Percentiles rank a stretch among this genome's conserved stretches.
Conservation (phyloP, 2,113 vertebrate genomes). For the Microcebus murinus region DNA sequence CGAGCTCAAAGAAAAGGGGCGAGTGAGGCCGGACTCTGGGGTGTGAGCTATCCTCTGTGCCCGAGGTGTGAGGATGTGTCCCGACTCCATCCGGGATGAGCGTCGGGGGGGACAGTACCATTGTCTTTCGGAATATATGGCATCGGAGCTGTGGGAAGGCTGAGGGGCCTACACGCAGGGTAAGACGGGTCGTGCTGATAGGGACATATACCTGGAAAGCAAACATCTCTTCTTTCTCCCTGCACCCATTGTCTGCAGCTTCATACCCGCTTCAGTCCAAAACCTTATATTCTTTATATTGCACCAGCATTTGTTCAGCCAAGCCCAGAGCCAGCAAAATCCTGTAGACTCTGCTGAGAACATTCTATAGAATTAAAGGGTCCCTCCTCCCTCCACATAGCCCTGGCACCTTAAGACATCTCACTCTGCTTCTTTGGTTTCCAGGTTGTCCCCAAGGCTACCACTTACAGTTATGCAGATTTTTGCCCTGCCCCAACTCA, state of each 20-base stretch:
- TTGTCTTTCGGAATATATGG: background rate
- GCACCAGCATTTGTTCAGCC: background rate
- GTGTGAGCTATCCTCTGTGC: background rate
- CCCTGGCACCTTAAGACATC: too few species aligned
- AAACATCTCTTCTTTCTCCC: background rate
- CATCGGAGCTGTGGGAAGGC: background rate
- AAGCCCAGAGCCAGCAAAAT: background rate
- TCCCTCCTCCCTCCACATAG: background rate
- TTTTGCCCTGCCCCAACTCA: fast-evolving
- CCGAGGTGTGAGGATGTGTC: fast-evolving
- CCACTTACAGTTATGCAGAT: fast-evolving
- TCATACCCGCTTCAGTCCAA: background rate
- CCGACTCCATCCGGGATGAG: background rate
- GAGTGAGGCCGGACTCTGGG: background rate
- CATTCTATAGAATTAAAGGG: background rate
- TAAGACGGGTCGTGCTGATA: background rate
- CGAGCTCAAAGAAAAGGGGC: background rate
- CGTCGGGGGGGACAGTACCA: background rate
- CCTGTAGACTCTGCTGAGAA: background rate
- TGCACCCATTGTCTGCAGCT: background rate
- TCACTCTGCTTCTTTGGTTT: background rate
- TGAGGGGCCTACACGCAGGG: background rate
- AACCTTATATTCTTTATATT: background rate
- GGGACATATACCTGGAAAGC: background rate
- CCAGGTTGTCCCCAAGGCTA: background rate